Evolutionary conservation across 1,140 invertebrate genomes (phyloP).

Genomic region (Philaenus spumarius): DNA sequence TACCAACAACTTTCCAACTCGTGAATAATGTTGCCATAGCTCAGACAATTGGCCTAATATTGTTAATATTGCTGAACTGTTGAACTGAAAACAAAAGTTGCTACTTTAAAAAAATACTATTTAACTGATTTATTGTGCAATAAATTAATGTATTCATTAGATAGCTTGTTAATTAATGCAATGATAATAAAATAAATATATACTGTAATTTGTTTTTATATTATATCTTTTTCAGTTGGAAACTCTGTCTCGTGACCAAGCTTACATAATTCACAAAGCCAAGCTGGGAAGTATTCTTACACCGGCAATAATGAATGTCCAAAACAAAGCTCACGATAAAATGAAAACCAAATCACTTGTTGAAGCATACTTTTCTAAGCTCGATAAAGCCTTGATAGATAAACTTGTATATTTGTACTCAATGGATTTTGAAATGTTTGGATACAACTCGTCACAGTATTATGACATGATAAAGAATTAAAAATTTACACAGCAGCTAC

Average conservation of each 20-base stretch:
- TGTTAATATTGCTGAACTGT: too few species aligned
- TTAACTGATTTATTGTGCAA: too few species aligned
- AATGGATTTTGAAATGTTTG: slow-evolving; percentile 81
- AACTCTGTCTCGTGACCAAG: slow-evolving; percentile 64
- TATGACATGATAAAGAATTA: slow-evolving; percentile 10
- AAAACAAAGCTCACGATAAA: slow-evolving; percentile 64
- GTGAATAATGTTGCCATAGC: too few species aligned
- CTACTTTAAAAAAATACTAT: too few species aligned
- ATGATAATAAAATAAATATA: too few species aligned
- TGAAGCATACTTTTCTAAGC: slow-evolving; percentile 64
- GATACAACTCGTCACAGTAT: slow-evolving; percentile 47
- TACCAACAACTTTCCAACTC: too few species aligned
- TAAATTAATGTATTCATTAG: too few species aligned
- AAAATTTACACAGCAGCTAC: too few species aligned
- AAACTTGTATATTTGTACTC: slow-evolving; percentile 72
- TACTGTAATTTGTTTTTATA: too few species aligned
- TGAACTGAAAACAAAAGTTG: too few species aligned
- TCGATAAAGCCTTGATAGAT: slow-evolving; percentile 63
- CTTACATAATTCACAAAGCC: slow-evolving; percentile 69
- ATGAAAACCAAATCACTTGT: slow-evolving; percentile 53
- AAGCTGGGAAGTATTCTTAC: slow-evolving; percentile 64
- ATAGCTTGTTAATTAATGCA: too few species aligned
- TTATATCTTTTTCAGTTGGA: slow-evolving; percentile 20
- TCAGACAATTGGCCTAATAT: too few species aligned
- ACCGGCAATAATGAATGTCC: slow-evolving; percentile 54